phyloP scores from a whole-genome alignment of 2,888 invertebrate genomes.

The Phyto melanocephala region DNA sequence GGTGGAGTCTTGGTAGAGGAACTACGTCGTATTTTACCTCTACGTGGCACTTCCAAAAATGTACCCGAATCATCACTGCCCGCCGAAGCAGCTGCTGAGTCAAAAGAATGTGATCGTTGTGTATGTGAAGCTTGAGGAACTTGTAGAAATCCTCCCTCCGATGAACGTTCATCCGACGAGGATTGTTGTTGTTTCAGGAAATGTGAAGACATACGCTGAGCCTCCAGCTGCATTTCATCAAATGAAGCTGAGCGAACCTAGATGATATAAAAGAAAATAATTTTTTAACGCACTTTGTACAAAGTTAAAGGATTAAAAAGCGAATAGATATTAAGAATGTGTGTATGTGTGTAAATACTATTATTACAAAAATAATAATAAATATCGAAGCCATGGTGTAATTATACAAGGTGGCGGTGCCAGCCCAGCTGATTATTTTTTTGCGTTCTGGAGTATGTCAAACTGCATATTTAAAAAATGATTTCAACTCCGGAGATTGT shows the following conservation, averaged over 20 bases:
- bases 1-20: conserved; percentile 84
- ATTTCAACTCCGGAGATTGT: too few species aligned
- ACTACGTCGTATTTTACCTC: conserved; percentile 82
- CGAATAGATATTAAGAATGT: not conserved
- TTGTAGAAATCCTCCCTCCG: conserved; percentile 80
- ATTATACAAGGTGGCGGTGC: too few species aligned
- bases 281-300: not conserved
- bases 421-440: too few species aligned
- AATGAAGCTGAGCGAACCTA: conserved; percentile 92
- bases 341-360: too few species aligned
- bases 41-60: conserved; percentile 82
- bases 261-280: not conserved
- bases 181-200: conserved; percentile 75
- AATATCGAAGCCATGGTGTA: too few species aligned
- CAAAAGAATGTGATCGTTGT: conserved; percentile 88
- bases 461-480: too few species aligned
- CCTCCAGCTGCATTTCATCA: conserved; percentile 91
- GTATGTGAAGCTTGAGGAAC: conserved; percentile 83
- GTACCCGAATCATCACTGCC: conserved; percentile 84
- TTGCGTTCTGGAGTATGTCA: too few species aligned
- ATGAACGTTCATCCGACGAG: conserved; percentile 76
- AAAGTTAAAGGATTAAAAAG: not conserved
- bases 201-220: conserved; percentile 81
- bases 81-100: conserved; percentile 84
- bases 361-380: too few species aligned